These are phyloP conservation scores for Melanaphis sacchari DNA, from an alignment of 1,140 invertebrate genomes.

Conservation along the genomic window DNA sequence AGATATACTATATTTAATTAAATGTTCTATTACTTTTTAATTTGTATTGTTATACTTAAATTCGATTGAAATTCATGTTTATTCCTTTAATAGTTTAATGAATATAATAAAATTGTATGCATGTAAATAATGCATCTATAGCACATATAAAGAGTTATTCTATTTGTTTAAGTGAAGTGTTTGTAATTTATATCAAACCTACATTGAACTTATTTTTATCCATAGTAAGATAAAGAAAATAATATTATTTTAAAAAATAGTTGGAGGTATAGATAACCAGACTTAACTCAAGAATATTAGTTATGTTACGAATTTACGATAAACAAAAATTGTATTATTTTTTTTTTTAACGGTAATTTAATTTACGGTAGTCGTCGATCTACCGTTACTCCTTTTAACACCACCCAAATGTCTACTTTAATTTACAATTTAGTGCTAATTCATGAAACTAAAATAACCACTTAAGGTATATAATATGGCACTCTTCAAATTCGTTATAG, in stretches of 20 bases:
- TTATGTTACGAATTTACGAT: neutral
- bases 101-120: neutral
- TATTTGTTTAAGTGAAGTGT: too few relatives aligned
- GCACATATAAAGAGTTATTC: too few relatives aligned
- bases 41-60: neutral
- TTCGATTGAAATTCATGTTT: neutral
- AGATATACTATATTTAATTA: neutral
- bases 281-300: neutral
- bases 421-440: neutral
- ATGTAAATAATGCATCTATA: too few relatives aligned
- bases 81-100: neutral
- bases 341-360: neutral
- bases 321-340: neutral
- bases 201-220: neutral
- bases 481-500: neutral
- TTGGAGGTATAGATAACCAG: neutral
- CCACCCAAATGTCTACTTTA: neutral
- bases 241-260: neutral
- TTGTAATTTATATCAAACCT: neutral
- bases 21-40: neutral
- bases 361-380: neutral
- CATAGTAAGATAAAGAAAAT: neutral
- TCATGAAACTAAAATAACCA: neutral
- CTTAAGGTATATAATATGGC: neutral
- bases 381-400: slow-evolving; percentile 6